Base-by-base conservation (phyloP, 2,797 vertebrate genomes). In the Pantherophis alleghaniensis region DNA sequence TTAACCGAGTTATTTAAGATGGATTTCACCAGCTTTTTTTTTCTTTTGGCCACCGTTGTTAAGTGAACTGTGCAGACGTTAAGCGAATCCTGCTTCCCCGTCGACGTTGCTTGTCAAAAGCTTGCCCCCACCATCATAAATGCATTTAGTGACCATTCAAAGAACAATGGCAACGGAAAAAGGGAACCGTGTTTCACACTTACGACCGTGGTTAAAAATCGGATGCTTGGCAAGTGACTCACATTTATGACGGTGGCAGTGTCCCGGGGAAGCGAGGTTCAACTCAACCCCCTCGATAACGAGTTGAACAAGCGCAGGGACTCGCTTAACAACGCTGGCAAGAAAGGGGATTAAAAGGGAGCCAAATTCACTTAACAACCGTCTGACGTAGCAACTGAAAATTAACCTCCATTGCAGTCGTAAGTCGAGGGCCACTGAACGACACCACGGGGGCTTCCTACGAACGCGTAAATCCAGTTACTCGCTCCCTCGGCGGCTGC, bases 51-150 rank as follows among this genome's bases (percentile, higher is more conserved):
- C 60, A 26, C 24, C 2, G 5, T 32, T 14, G 1, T 66, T 66
- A 32, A 66, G 63, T 6, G 63, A 66, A 14, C 5, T 13, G 14
- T 32, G 13, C 63, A 14, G 63, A 2, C 4, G 0, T 66, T 14
- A n/a, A n/a, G 28, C 2, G 2, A 66, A n/a, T n/a, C 63, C 12
- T 0, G 63, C 5, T 66, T 69, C 28, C 5, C 63, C 28, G 0
- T 7, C 1, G 5, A 69, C 14, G 13, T 66, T 32, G 63, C 28
- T 13, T 14, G 4, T n/a, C 1, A 0, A 5, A 60, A 60, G 7
- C 2, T 10, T 61, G 3, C 63, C 3, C 13, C 5, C 1, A 69
- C 28, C 13, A 0, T 69, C 63, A 32, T 32, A 69, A 69, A 32
- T 66, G 60, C 60, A 26, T 22, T 51, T 51, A 61, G 59, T 5